Base-by-base conservation (phyloP, 2,797 vertebrate genomes). In the Ambastaia sidthimunki region DNA sequence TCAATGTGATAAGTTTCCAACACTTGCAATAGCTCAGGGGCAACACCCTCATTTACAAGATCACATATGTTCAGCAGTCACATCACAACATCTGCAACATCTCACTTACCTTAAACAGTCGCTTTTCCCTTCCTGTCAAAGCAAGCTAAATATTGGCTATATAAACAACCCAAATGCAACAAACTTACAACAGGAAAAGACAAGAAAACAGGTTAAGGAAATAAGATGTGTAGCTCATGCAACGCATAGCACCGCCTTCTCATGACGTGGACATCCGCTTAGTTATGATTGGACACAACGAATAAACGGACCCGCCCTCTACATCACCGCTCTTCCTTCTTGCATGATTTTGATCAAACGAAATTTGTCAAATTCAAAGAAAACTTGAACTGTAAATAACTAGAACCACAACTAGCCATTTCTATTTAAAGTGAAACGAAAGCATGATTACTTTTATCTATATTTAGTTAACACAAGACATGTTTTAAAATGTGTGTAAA, bases 261-360 rank as follows among this genome's bases (percentile, higher is more conserved):
- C 76, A 83, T 47, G 88, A 86, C 82, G 48, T 82, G 83, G 19
- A 83, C 86, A 92, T 94, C 90, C 92, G 91, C 18, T 15, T 11
- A 13, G 2, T 18, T 84, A 77, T 86, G 86, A 93, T 93, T 93
- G 91, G 91, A 68, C 65, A 5, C 21, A 13, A 13, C 2, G 21
- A 18, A 48, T 71, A 10, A 7, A 1, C 52, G 6, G n/a, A 54
- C 31, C 71, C 72, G 48, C 62, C 41, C 55, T 16, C 37, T 69
- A 54, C 6, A 10, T 23, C 21, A 12, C 11, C 0, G 47, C n/a
- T 23, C 12, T 21, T 44, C 59, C 13, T 57, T 31, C 25, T 15
- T 11, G 21, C 21, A 31, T 28, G 25, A 28, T 7, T 62, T 28
- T 50, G 48, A 16, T 15, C 48, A 50, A 18, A 48, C 47, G 47